Conservation (phyloP, 2,797 vertebrate genomes). For the Bradypus variegatus region DNA sequence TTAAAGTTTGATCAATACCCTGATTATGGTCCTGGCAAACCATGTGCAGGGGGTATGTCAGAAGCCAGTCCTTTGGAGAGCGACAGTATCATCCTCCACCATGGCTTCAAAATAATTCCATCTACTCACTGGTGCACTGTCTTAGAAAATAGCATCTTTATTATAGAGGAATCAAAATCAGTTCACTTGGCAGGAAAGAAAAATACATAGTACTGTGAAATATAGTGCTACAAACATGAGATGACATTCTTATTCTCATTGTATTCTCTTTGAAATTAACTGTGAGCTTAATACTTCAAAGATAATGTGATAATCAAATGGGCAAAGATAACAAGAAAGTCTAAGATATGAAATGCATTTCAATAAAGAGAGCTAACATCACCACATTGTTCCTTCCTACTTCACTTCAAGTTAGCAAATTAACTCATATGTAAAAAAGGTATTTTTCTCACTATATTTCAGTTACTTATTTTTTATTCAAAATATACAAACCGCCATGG, state of each 20-base stretch:
- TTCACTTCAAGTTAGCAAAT: slow-evolving; percentile 14
- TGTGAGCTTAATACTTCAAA: slow-evolving; percentile 23
- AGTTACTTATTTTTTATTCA: not conserved
- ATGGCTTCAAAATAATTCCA: not conserved
- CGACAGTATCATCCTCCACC: not conserved
- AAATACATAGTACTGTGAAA: slow-evolving; percentile 20
- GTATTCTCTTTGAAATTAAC: slow-evolving; percentile 35
- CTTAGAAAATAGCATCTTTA: not conserved
- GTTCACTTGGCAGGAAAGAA: slow-evolving; percentile 29
- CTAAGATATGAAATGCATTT: slow-evolving; percentile 25
- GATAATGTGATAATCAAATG: slow-evolving; percentile 31
- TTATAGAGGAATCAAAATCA: slow-evolving; percentile 29
- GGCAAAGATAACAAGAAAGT: slow-evolving; percentile 31
- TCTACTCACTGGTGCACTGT: not conserved
- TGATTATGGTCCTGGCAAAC: not conserved
- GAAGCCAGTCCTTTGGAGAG: not conserved
- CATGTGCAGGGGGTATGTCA: not conserved
- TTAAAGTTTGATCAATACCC: not conserved
- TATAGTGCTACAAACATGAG: not conserved
- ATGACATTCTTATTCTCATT: not conserved
- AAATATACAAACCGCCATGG: not conserved
- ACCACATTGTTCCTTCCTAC: not conserved
- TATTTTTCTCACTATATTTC: slow-evolving; percentile 2
- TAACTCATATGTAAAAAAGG: not conserved
- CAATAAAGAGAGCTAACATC: not conserved